Base-by-base conservation (phyloP, 2,113 vertebrate genomes). In the Zosterops japonicus region DNA sequence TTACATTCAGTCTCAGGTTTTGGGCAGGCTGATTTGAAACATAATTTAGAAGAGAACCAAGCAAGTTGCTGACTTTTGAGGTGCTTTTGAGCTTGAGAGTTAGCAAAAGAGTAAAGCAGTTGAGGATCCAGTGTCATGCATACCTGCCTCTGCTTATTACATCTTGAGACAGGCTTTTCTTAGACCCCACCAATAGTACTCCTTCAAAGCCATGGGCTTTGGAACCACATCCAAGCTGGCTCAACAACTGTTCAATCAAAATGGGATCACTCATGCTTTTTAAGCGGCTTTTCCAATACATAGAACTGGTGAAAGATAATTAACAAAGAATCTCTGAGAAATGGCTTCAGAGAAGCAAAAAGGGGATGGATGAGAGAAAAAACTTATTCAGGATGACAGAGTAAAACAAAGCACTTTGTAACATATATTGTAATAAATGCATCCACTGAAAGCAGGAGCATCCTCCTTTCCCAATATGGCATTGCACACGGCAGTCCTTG, bases 401-500 rank as follows among this genome's bases (percentile, higher is more conserved):
- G 11, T 64, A 60, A 79, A 83, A 23, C 13, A 50, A 74, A 81
- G 33, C 9, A 53, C 17, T 65, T 61, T 23, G 11, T 70, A 56
- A 70, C 22, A 47, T 9, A 8, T 31, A 31, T 21, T 47, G 14
- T 49, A 77, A 56, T 55, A 82, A 90, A 83, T 15, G 28, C 19
- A n/a, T 53, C 55, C n/a, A 9, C 33, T 56, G 50, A 57, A 77
- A 69, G 39, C 3, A 35, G 47, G 24, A 56, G 8, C 3, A 3
- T 29, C 18, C 20, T 47, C 68, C 46, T 92, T 81, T 75, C 49
- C 18, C 57, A 50, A 2, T 1, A 1, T 9, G 9, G 35, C 44
- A 13, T 20, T 55, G 35, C 2, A 2, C 0, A 0, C 4, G 2
- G 19, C n/a, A 19, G 55, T 79, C 53, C 49, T 56, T 60, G 69